Evolutionary conservation across 1,140 invertebrate genomes (phyloP).

Genomic region (Zaprionus capensis): DNA sequence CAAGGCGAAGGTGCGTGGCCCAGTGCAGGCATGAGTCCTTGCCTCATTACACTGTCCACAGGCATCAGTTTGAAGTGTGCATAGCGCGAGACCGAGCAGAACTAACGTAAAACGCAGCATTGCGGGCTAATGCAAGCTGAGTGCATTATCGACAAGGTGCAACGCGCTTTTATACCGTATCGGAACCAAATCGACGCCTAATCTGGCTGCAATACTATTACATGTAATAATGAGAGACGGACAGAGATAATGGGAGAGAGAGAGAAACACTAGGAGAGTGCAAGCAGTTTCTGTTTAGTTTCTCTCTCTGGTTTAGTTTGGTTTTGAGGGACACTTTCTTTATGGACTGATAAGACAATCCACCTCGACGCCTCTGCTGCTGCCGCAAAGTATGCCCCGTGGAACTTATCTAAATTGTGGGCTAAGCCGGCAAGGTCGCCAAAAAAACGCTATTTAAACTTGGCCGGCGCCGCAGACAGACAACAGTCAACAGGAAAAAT

Average conservation of each 20-base stretch:
- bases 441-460: slow-evolving; percentile 56
- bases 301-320: too few relatives aligned
- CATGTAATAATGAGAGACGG: neutral
- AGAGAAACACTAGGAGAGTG: neutral
- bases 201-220: neutral
- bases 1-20: slow-evolving; percentile 32
- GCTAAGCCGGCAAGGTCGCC: slow-evolving; percentile 23
- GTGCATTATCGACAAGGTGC: neutral
- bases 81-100: neutral
- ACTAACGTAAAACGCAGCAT: slow-evolving; percentile 39
- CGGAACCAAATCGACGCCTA: neutral
- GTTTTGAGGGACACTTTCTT: neutral
- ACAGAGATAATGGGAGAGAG: neutral
- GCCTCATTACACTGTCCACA: slow-evolving; percentile 39
- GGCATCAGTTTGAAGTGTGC: neutral
- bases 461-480: slow-evolving; percentile 5
- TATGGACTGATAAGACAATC: neutral
- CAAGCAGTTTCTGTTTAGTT: too few relatives aligned
- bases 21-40: slow-evolving; percentile 48
- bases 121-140: slow-evolving; percentile 40
- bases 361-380: neutral
- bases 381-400: slow-evolving; percentile 1
- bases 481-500: slow-evolving; percentile 36
- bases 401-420: slow-evolving; percentile 66
- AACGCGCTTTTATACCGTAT: slow-evolving; percentile 22